Evolutionary conservation across 2,113 vertebrate species (phyloP).

Genomic region (Gymnocephalus cernua): DNA sequence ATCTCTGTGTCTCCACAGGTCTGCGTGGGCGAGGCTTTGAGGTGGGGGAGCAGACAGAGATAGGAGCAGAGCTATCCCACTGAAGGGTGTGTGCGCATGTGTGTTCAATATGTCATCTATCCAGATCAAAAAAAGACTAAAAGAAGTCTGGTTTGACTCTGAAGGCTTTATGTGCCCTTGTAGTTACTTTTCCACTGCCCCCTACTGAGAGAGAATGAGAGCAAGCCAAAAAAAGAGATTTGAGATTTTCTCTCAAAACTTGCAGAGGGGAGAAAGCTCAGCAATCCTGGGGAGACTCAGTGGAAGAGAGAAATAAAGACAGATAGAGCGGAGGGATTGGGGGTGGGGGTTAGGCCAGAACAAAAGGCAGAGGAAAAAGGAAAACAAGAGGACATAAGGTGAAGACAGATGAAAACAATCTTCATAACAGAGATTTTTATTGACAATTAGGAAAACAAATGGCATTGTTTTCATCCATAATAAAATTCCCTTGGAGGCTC

Average conservation of each 20-base stretch:
- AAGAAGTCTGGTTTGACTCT: conserved; percentile 75
- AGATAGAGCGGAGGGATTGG: conserved; percentile 6
- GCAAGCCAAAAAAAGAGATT: conserved; percentile 38
- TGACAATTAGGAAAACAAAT: conserved; percentile 57
- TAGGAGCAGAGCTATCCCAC: conserved; percentile 57
- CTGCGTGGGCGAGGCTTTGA: conserved; percentile 70
- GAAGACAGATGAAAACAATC: conserved; percentile 33
- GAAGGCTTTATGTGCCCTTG: conserved; percentile 76
- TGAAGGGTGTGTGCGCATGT: conserved; percentile 55
- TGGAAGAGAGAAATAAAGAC: conserved; percentile 61
- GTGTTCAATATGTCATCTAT: conserved; percentile 71
- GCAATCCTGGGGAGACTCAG: conserved; percentile 59
- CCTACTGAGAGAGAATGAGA: conserved; percentile 69
- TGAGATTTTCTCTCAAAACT: conserved; percentile 62
- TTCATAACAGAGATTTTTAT: conserved; percentile 45
- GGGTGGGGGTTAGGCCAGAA: conserved; percentile 32
- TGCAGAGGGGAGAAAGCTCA: conserved; percentile 63
- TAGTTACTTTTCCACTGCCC: conserved; percentile 76
- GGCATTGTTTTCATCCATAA: conserved; percentile 56
- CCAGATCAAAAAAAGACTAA: conserved; percentile 77
- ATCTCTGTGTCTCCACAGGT: conserved; percentile 56
- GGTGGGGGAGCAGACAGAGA: conserved; percentile 53
- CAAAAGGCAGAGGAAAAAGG: conserved; percentile 12
- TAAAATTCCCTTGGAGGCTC: conserved; percentile 48
- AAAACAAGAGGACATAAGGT: background rate